These are phyloP conservation scores for Sigmodon hispidus DNA, from an alignment of 2,113 vertebrate genomes.

Conservation along the genomic window DNA sequence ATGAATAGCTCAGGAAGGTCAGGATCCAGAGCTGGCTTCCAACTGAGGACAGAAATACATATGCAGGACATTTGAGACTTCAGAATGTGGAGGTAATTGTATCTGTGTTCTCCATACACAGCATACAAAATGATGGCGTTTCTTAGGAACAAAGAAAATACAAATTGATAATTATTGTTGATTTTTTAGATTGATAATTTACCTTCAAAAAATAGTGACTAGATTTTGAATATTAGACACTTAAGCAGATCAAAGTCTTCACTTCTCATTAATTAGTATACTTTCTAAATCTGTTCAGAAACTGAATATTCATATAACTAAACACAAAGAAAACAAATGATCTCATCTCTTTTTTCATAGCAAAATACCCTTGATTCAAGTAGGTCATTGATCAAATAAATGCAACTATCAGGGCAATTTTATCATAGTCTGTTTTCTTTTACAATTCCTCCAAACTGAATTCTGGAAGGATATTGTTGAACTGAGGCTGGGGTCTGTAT, in stretches of 20 bases:
- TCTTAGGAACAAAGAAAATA: background rate
- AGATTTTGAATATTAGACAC: background rate
- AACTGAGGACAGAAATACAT: background rate
- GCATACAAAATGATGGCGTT: background rate
- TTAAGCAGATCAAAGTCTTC: background rate
- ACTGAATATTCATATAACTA: background rate
- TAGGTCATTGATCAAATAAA: background rate
- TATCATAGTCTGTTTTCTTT: background rate
- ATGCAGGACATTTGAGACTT: background rate
- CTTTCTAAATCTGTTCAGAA: conserved; percentile 55
- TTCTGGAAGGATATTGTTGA: background rate
- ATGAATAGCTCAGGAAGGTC: rapidly evolving
- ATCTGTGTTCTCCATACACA: background rate
- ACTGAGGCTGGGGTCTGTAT: background rate
- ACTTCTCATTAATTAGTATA: background rate
- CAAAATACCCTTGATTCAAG: background rate
- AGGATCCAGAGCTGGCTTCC: background rate
- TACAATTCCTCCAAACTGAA: background rate
- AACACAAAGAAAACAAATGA: background rate
- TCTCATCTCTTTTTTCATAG: background rate
- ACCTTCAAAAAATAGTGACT: background rate
- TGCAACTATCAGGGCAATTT: background rate
- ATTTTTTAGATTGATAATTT: no score
- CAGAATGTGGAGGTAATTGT: background rate
- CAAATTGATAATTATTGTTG: background rate